Evolutionary conservation across 2,888 invertebrate genomes (phyloP).

Genomic region (Iphiclides podalirius): DNA sequence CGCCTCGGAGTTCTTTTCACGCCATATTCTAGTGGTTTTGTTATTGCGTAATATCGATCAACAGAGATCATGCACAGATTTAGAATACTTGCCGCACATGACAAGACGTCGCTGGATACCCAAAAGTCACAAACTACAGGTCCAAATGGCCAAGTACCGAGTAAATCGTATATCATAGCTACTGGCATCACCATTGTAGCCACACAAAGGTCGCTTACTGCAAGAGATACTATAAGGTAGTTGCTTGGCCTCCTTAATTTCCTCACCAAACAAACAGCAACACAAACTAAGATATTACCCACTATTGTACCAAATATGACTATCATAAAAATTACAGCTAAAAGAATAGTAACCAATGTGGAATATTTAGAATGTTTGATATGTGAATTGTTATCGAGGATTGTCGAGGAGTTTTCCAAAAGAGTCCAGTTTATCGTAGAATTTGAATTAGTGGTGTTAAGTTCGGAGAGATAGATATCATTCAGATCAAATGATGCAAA

Average conservation of each 20-base stretch:
- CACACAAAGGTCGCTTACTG: slow-evolving; percentile 97
- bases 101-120: slow-evolving; percentile 97
- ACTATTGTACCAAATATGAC: slow-evolving; percentile 90
- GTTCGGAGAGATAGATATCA: slow-evolving; percentile 46
- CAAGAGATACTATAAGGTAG: slow-evolving; percentile 95
- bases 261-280: slow-evolving; percentile 96
- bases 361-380: slow-evolving; percentile 71
- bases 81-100: slow-evolving; percentile 99
- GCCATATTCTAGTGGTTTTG: slow-evolving; percentile 96
- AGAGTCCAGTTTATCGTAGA: slow-evolving; percentile 59
- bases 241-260: slow-evolving; percentile 94
- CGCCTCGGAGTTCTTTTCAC: slow-evolving; percentile 95
- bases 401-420: slow-evolving; percentile 55
- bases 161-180: slow-evolving; percentile 95
- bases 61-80: slow-evolving; percentile 99
- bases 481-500: slow-evolving; percentile 53
- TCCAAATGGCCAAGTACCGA: slow-evolving; percentile 97
- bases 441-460: slow-evolving; percentile 51
- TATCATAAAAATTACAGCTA: slow-evolving; percentile 85
- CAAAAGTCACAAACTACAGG: slow-evolving; percentile 95
- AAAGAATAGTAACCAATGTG: slow-evolving; percentile 80
- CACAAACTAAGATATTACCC: slow-evolving; percentile 95
- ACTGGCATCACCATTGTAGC: slow-evolving; percentile 98
- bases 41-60: slow-evolving; percentile 95
- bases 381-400: slow-evolving; percentile 38